phyloP scores from a whole-genome alignment of 2,797 vertebrate genomes.

The Lepus oiostolus region DNA sequence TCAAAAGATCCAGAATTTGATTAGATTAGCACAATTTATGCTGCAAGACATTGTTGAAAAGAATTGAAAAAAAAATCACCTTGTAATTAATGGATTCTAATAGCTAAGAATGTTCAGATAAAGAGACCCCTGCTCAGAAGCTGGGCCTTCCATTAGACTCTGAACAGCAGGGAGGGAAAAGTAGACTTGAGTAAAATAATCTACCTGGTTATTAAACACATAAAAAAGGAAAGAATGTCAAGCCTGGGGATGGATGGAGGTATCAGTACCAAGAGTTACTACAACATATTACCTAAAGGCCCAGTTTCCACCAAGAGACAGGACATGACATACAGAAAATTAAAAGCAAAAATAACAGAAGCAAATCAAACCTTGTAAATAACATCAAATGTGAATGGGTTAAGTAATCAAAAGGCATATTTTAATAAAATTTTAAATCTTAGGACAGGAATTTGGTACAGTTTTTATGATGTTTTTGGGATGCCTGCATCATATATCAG shows the following conservation, averaged over 20 bases:
- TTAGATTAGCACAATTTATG: background rate
- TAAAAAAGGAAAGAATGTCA: background rate
- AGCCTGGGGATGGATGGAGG: background rate
- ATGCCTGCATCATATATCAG: too few relatives aligned
- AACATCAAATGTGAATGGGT: conserved; percentile 27
- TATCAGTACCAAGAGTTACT: background rate
- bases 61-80: background rate
- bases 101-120: background rate
- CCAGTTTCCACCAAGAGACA: conserved; percentile 5
- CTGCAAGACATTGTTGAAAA: background rate
- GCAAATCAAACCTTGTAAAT: conserved; percentile 22
- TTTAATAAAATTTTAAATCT: background rate
- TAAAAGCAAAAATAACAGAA: conserved; percentile 8
- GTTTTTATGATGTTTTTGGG: too few relatives aligned
- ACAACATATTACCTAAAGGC: background rate
- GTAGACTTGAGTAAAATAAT: background rate
- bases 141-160: background rate
- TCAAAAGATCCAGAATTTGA: background rate
- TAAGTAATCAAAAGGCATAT: conserved; percentile 27
- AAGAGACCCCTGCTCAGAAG: background rate
- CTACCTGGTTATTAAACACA: background rate
- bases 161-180: background rate
- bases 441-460: too few relatives aligned
- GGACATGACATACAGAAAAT: background rate
- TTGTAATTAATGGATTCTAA: background rate